Conservation (phyloP, 2,888 invertebrate genomes). For the Rutpela maculata region DNA sequence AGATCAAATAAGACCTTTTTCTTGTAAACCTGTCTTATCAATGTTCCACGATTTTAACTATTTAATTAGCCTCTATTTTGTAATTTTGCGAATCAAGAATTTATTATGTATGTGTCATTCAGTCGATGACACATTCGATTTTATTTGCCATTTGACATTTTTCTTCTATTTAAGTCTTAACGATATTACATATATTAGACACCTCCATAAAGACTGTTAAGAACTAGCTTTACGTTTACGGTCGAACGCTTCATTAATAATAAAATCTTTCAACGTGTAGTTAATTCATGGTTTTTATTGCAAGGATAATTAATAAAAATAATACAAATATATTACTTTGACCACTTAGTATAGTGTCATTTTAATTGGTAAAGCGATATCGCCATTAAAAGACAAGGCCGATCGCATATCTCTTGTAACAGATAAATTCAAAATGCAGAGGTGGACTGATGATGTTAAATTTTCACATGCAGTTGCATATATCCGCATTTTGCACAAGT, state of each 20-base stretch:
- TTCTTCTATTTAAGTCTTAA: no score
- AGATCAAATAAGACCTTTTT: no score
- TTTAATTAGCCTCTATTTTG: no score
- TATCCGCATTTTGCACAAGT: no score
- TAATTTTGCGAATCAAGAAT: no score
- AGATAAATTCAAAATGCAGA: conserved; percentile 1
- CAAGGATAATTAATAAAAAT: conserved; percentile 13
- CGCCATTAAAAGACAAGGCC: neutral
- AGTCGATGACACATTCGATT: no score
- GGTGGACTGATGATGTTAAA: neutral
- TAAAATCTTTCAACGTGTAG: neutral
- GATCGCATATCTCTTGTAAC: neutral
- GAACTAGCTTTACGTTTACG: neutral
- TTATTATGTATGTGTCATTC: no score
- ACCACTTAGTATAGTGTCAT: conserved; percentile 22
- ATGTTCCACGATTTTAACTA: no score
- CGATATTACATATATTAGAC: no score
- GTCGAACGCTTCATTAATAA: conserved; percentile 9
- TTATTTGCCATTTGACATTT: no score
- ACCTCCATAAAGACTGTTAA: neutral
- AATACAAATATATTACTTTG: conserved; percentile 22
- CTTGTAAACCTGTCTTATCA: no score
- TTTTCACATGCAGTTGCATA: no score
- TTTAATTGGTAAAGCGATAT: conserved; percentile 25
- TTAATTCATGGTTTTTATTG: neutral